Conservation (phyloP, 2,113 vertebrate species). For the Anolis carolinensis region DNA sequence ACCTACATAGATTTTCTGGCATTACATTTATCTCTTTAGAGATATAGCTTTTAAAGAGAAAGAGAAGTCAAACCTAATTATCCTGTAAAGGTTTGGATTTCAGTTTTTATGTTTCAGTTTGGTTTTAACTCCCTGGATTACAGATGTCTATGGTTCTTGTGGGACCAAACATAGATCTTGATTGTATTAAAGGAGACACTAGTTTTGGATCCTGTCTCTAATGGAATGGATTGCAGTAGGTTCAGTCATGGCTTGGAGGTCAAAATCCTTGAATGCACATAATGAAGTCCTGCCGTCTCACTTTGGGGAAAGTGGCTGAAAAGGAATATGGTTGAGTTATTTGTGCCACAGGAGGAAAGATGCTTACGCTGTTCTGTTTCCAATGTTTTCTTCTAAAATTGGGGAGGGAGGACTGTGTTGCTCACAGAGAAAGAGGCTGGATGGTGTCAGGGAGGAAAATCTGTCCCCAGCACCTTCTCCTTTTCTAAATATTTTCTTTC, state of each 20-base stretch:
- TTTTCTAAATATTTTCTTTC: not conserved
- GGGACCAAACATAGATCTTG: not conserved
- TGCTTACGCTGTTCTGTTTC: not conserved
- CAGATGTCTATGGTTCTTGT: not conserved
- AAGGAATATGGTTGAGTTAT: not conserved
- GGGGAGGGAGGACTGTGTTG: not conserved
- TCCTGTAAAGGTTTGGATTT: not conserved
- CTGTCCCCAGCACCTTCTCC: not conserved
- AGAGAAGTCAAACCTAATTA: not conserved
- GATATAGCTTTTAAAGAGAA: not conserved
- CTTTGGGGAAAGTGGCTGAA: not conserved
- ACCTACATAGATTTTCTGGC: not conserved
- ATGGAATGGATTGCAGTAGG: not conserved
- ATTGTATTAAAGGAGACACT: not conserved
- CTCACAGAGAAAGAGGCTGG: not conserved
- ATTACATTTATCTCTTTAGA: not conserved
- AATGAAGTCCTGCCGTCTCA: not conserved
- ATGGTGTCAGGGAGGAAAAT: not conserved
- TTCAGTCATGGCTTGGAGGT: not conserved
- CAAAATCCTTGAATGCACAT: not conserved
- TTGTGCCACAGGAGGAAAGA: not conserved
- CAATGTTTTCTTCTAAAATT: not conserved
- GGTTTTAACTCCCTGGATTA: not conserved
- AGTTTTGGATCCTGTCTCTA: not conserved
- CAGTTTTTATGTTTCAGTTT: not conserved